Evolutionary conservation across 2,888 invertebrate genomes (phyloP).

Genomic region (Nudaria mundana): DNA sequence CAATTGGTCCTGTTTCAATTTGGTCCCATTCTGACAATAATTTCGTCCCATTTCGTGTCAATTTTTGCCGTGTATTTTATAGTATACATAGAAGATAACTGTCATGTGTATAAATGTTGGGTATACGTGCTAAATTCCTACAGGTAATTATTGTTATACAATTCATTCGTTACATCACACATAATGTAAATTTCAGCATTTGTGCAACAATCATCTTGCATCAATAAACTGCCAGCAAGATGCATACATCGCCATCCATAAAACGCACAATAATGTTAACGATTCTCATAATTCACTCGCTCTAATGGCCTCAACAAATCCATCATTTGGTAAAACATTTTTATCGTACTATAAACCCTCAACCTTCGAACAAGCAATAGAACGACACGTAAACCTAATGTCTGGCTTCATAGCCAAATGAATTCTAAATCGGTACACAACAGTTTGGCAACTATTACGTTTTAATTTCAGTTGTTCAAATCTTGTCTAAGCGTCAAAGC

Average conservation of each 20-base stretch:
- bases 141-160: background rate
- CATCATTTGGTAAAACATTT: slow-evolving; percentile 34
- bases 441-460: slow-evolving; percentile 76
- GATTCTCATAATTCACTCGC: slow-evolving; percentile 23
- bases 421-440: slow-evolving; percentile 74
- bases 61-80: too few species aligned
- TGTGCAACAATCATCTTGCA: too few species aligned
- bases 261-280: slow-evolving; percentile 7
- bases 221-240: background rate
- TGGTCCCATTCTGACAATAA: too few species aligned
- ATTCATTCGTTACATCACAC: background rate
- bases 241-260: slow-evolving; percentile 10
- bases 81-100: too few species aligned
- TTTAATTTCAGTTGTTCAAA: slow-evolving; percentile 81
- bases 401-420: slow-evolving; percentile 71
- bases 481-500: slow-evolving; percentile 73
- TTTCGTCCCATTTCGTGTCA: too few species aligned
- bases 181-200: background rate
- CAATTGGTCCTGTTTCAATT: too few species aligned
- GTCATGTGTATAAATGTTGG: too few species aligned
- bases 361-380: slow-evolving; percentile 47
- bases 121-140: too few species aligned
- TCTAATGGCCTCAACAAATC: slow-evolving; percentile 28
- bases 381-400: slow-evolving; percentile 50
- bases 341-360: slow-evolving; percentile 40